phyloP scores from a whole-genome alignment of 2,113 vertebrate genomes.

The Forbesichthys papilliferus region DNA sequence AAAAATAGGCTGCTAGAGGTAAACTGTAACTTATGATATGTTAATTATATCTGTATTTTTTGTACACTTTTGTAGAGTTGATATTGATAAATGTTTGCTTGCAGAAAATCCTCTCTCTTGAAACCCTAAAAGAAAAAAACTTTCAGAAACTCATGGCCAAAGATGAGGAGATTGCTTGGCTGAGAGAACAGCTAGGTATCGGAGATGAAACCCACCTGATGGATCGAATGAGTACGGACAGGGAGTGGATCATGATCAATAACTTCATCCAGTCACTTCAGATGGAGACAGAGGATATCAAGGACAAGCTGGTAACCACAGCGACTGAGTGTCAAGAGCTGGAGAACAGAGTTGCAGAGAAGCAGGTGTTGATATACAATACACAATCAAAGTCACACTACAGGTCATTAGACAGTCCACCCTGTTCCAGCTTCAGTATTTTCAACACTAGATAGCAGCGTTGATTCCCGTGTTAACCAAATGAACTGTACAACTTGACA shows the following conservation, averaged over 20 bases:
- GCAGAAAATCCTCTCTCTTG: constrained; percentile 81
- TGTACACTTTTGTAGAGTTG: background rate
- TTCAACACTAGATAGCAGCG: constrained; percentile 48
- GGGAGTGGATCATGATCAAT: constrained; percentile 72
- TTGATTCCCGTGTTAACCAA: background rate
- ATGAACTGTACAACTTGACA: background rate
- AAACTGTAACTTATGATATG: constrained; percentile 57
- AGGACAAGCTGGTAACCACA: constrained; percentile 66
- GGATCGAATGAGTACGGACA: constrained; percentile 67
- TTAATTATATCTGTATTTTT: too few relatives aligned
- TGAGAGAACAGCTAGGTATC: constrained; percentile 68
- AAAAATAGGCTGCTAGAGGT: constrained; percentile 78
- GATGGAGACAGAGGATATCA: constrained; percentile 73
- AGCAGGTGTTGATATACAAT: constrained; percentile 8
- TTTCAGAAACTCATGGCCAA: constrained; percentile 62
- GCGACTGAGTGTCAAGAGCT: constrained; percentile 73
- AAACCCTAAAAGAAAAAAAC: constrained; percentile 72
- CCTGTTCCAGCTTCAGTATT: background rate
- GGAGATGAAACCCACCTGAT: constrained; percentile 38
- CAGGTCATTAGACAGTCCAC: background rate
- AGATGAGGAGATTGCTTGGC: constrained; percentile 72
- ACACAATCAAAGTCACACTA: background rate
- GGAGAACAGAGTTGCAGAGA: constrained; percentile 45
- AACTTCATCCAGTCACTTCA: constrained; percentile 65
- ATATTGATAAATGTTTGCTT: constrained; percentile 1